Base-by-base conservation (phyloP, 2,113 vertebrate species). In the Pavo muticus region DNA sequence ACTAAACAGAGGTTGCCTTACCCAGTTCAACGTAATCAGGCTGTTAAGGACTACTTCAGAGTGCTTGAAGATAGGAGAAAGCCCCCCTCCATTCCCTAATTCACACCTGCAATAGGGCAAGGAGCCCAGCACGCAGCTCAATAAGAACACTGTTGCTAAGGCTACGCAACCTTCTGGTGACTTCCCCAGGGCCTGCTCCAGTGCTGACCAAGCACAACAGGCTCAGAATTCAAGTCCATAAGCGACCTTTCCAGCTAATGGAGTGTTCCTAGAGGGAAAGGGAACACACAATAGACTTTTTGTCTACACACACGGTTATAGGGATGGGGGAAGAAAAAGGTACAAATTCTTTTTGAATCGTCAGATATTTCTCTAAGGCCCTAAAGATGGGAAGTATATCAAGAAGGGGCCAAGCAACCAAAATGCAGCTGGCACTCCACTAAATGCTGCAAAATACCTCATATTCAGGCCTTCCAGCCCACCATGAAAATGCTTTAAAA, bases 251-350 rank as follows among this genome's bases (percentile, higher is more conserved):
- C 19, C 1, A 72, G 44, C 57, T 27, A 47, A 6, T 1, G 11
- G 30, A 48, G 48, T 9, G 30, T 47, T 91, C 71, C 78, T 35
- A 35, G 60, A 87, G n/a, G n/a, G 74, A 35, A 56, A 27, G 37
- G 30, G 35, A 1, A 2, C 35, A 10, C 1, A 20, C 0, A 0
- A 1, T 5, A 17, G 1, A 30, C 47, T 56, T n/a, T n/a, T 44
- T 56, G 35, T 57, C 68, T 54, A 35, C 50, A 47, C 8, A 3
- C 0, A 0, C 10, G 6, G 17, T 27, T 35, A 37, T 13, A 8
- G 32, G 18, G 10, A 3, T 24, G 11, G n/a, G 14, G 45, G 19
- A 74, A 71, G 42, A 69, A 60, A 24, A 32, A 4, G 17, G 24
- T 61, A 39, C 39, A 69, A 27, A 68, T 30, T 65, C 77, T 69